Percentiles rank a stretch among this genome's conserved stretches.
Conservation (phyloP, 2,888 invertebrate species). For the Heliconius charithonia region DNA sequence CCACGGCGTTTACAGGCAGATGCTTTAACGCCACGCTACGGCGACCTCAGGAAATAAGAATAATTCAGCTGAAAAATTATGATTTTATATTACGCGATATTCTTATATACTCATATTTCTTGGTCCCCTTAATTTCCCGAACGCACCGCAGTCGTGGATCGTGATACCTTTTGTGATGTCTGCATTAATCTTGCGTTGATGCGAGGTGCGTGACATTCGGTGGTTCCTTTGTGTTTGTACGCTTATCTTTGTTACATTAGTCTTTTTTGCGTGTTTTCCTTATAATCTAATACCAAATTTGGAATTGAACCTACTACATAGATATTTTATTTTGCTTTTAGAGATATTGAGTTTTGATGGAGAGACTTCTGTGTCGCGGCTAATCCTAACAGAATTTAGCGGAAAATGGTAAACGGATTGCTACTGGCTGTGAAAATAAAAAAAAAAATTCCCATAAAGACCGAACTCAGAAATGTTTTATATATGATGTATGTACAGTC, state of each 20-base stretch:
- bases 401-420: too few relatives aligned
- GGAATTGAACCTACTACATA: too few relatives aligned
- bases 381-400: too few relatives aligned
- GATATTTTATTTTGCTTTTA: too few relatives aligned
- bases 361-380: too few relatives aligned
- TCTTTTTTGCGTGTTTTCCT: neutral
- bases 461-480: too few relatives aligned
- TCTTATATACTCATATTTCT: conserved; percentile 24
- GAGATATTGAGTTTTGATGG: too few relatives aligned
- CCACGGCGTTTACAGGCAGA: neutral
- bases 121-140: conserved; percentile 33
- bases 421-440: too few relatives aligned
- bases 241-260: neutral
- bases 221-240: conserved; percentile 17
- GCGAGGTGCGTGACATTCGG: conserved; percentile 37
- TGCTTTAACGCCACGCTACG: neutral
- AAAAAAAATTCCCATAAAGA: too few relatives aligned
- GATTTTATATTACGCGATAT: conserved; percentile 3
- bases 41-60: neutral
- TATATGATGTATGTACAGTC: too few relatives aligned
- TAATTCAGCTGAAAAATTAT: conserved; percentile 7
- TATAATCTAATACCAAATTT: neutral
- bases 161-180: conserved; percentile 32
- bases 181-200: conserved; percentile 38
- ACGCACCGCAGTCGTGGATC: conserved; percentile 22